phyloP scores from a whole-genome alignment of 2,797 vertebrate species.

The Paratrypauchen microcephalus region DNA sequence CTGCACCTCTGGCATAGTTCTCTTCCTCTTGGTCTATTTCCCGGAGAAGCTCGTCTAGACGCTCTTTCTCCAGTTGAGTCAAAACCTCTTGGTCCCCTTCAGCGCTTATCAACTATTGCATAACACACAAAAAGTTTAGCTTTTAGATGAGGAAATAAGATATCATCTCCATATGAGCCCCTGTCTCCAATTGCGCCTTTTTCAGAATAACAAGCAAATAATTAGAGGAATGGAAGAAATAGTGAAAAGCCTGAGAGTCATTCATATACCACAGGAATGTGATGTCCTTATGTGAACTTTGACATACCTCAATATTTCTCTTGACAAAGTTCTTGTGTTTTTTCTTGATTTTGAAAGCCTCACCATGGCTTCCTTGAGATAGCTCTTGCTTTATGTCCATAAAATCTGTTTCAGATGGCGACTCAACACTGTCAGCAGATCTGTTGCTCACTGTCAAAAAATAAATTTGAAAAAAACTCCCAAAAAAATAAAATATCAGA shows the following conservation, averaged over 20 bases:
- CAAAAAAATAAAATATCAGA: neutral
- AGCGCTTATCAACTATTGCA: slow-evolving; percentile 79
- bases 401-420: slow-evolving; percentile 31
- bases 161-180: slow-evolving; percentile 6
- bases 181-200: slow-evolving; percentile 7
- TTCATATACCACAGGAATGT: slow-evolving; percentile 33
- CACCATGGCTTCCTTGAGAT: slow-evolving; percentile 46
- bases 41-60: slow-evolving; percentile 82
- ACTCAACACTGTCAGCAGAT: slow-evolving; percentile 21
- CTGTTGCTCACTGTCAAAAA: slow-evolving; percentile 49
- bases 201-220: slow-evolving; percentile 26
- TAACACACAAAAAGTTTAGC: slow-evolving; percentile 39
- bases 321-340: slow-evolving; percentile 86
- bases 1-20: slow-evolving; percentile 55
- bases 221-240: slow-evolving; percentile 48
- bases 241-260: slow-evolving; percentile 32
- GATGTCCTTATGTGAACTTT: slow-evolving; percentile 56
- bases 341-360: slow-evolving; percentile 60
- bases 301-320: slow-evolving; percentile 91
- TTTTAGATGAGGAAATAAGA: slow-evolving; percentile 20
- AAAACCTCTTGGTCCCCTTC: slow-evolving; percentile 75
- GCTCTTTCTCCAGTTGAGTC: slow-evolving; percentile 81
- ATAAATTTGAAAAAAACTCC: slow-evolving; percentile 17
- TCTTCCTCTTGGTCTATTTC: slow-evolving; percentile 75
- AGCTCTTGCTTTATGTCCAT: slow-evolving; percentile 44